Evolutionary conservation across 2,797 vertebrate species (phyloP).

Genomic region (Pipistrellus pygmaeus): DNA sequence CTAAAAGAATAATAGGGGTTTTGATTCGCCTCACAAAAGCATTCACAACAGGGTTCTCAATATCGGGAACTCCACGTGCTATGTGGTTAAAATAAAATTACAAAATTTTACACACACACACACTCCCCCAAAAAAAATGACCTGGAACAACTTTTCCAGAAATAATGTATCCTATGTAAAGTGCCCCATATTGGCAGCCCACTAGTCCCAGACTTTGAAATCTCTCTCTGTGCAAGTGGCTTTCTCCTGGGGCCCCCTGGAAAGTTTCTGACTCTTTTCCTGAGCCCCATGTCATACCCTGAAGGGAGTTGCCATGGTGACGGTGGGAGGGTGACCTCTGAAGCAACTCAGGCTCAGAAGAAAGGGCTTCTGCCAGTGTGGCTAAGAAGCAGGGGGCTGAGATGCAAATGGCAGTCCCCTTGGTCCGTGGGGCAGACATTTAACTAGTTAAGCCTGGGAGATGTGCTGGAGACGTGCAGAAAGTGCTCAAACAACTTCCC

Average conservation of each 20-base stretch:
- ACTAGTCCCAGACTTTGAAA: constrained; percentile 54
- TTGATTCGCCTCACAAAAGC: constrained; percentile 53
- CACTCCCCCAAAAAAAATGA: background rate
- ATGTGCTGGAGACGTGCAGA: background rate
- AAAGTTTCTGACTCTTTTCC: constrained; percentile 42
- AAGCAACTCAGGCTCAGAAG: constrained; percentile 44
- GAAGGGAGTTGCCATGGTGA: constrained; percentile 79
- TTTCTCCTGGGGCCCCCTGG: constrained; percentile 63
- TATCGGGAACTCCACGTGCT: constrained; percentile 4
- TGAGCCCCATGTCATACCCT: constrained; percentile 26
- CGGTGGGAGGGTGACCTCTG: background rate
- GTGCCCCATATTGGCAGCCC: background rate
- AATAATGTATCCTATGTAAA: constrained; percentile 62
- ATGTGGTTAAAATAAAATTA: constrained; percentile 70
- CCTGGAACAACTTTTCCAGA: constrained; percentile 71
- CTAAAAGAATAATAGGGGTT: background rate
- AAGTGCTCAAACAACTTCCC: background rate
- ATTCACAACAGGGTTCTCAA: constrained; percentile 42
- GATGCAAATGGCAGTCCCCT: constrained; percentile 19
- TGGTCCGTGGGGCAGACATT: constrained; percentile 7
- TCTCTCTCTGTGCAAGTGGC: constrained; percentile 34
- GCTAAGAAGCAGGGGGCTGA: background rate
- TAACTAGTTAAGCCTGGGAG: background rate
- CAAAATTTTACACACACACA: constrained; percentile 22
- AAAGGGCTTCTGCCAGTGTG: background rate